A percentile compares a stretch with the other conserved stretches of the same genome.
Conservation (phyloP, 1,140 invertebrate genomes). For the Lucilia sericata region DNA sequence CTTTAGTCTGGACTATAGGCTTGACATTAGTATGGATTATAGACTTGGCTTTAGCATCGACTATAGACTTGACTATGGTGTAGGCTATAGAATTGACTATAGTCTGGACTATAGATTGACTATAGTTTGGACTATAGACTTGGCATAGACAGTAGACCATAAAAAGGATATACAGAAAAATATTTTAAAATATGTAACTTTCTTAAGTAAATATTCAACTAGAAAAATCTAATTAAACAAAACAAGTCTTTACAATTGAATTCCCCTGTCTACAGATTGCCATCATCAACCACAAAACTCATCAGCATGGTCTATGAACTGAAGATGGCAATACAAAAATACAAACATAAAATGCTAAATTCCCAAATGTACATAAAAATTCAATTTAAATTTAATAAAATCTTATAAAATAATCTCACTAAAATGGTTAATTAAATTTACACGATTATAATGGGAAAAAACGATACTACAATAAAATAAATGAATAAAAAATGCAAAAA, state of each 20-base stretch:
- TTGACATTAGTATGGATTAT: no score
- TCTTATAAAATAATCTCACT: slow-evolving; percentile 6
- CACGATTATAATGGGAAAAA: slow-evolving; percentile 11
- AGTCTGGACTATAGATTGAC: no score
- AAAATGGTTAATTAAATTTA: slow-evolving; percentile 18
- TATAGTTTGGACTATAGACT: no score
- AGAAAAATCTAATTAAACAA: background rate
- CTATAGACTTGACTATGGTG: no score
- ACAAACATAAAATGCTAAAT: background rate
- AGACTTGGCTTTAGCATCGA: no score
- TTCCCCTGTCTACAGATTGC: background rate
- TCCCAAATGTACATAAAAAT: slow-evolving; percentile 1
- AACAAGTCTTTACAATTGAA: background rate
- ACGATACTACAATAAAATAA: background rate
- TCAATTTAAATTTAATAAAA: slow-evolving; percentile 18
- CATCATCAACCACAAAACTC: background rate
- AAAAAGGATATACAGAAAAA: no score
- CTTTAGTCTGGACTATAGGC: no score
- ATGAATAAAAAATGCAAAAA: background rate
- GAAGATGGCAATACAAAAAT: background rate
- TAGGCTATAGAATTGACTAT: no score
- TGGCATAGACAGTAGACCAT: no score
- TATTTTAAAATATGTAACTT: no score
- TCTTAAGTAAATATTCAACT: background rate
- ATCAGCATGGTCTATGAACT: no score